These are phyloP conservation scores for Platypus cylindrus DNA, from an alignment of 2,888 invertebrate species.

Conservation along the genomic window DNA sequence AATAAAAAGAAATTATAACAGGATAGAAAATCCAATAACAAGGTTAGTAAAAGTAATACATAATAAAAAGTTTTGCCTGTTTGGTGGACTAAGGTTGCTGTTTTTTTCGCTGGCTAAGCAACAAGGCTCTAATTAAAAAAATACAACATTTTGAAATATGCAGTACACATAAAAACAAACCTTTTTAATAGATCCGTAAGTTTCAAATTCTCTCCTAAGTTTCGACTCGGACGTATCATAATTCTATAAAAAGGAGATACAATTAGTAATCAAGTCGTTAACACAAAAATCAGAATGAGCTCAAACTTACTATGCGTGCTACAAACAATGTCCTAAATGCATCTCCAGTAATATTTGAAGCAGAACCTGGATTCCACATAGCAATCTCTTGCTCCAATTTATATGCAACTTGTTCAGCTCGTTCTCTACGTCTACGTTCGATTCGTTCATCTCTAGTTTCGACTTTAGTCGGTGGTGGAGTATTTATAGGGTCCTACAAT, in stretches of 20 bases:
- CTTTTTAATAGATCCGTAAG: slow-evolving; percentile 95
- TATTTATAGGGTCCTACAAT: slow-evolving; percentile 84
- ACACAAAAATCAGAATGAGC: slow-evolving; percentile 1
- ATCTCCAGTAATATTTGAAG: slow-evolving; percentile 70
- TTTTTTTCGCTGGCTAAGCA: too few species aligned
- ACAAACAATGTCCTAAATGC: slow-evolving; percentile 97
- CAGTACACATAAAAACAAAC: slow-evolving; percentile 36
- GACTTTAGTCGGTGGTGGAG: slow-evolving; percentile 87
- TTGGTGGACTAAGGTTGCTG: too few species aligned
- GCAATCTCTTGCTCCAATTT: slow-evolving; percentile 97
- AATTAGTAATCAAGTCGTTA: slow-evolving; percentile 15
- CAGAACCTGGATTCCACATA: slow-evolving; percentile 83
- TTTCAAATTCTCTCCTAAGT: slow-evolving; percentile 92
- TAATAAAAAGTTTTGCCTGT: too few species aligned
- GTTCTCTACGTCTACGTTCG: slow-evolving; percentile 78
- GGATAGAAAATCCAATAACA: too few species aligned
- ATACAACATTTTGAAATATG: not conserved
- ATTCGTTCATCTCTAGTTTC: slow-evolving; percentile 90
- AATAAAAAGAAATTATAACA: too few species aligned
- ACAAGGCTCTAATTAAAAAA: not conserved
- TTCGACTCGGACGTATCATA: slow-evolving; percentile 99
- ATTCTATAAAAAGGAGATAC: slow-evolving; percentile 66
- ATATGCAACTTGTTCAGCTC: slow-evolving; percentile 94
- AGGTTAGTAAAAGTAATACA: not conserved
- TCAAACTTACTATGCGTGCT: slow-evolving; percentile 75